Evolutionary conservation across 2,797 vertebrate species (phyloP).

Genomic region (Brotula barbata): DNA sequence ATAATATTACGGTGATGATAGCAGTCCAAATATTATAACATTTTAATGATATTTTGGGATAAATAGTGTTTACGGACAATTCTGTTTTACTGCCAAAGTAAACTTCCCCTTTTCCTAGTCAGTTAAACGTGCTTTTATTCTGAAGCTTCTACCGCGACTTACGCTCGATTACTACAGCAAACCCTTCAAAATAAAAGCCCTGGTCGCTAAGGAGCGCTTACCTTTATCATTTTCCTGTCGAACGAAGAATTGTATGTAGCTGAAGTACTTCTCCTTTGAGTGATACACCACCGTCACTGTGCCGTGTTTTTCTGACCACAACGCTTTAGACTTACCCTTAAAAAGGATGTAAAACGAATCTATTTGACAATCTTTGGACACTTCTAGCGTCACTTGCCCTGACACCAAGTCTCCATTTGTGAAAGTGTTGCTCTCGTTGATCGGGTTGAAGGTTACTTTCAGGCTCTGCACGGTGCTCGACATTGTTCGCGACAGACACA

Average conservation of each 20-base stretch:
- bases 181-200: too few relatives aligned
- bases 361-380: conserved; percentile 62
- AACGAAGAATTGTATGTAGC: conserved; percentile 59
- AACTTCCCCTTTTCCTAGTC: too few relatives aligned
- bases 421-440: conserved; percentile 61
- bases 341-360: conserved; percentile 62
- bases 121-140: too few relatives aligned
- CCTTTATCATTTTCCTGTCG: conserved; percentile 9
- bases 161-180: too few relatives aligned
- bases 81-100: too few relatives aligned
- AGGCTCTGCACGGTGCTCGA: conserved; percentile 62
- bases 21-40: too few relatives aligned
- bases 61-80: too few relatives aligned
- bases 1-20: too few relatives aligned
- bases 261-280: conserved; percentile 76
- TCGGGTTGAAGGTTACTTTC: conserved; percentile 49
- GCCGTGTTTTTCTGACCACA: conserved; percentile 60
- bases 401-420: conserved; percentile 63
- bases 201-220: conserved; percentile 13
- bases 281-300: conserved; percentile 42
- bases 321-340: conserved; percentile 70
- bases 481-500: conserved; percentile 43
- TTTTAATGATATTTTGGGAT: too few relatives aligned
- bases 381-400: conserved; percentile 64
- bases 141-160: too few relatives aligned